Evolutionary conservation across 1,140 invertebrate species (phyloP), one percentile per base, ranked within the genome.

Genomic region (Daktulosphaira vitifoliae): DNA sequence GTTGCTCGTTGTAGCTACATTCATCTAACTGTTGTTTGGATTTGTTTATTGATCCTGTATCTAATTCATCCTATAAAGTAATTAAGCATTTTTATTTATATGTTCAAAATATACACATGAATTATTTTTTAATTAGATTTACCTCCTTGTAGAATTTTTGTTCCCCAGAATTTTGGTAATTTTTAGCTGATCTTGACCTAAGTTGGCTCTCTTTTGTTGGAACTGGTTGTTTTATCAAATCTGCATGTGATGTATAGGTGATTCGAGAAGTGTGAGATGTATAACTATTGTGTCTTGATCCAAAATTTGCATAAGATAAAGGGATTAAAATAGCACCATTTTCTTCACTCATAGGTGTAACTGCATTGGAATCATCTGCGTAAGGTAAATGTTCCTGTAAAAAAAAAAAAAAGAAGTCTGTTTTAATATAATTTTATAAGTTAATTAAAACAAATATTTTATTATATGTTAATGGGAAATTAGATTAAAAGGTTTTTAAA

Each of bases 281-380:
- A 76, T 95, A 96, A 59, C 90, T 92, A 76, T 94, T 90, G 68
- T 91, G 82, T 22, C 71, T 68, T 67, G 65, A 72, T 80, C 84
- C 87, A 75, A 89, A 80, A 77, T 84, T 89, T 67, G 86, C 81
- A 74, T 88, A 88, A 75, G 91, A 91, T 70, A 90, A 84, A 7
- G 91, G 89, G 68, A 95, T 88, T 70, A 94, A 88, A 75, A 94
- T 93, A 69, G 90, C 90, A 69, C 92, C 91, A 75, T 94, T 95
- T 76, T 97, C 93, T 79, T 97, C 95, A 54, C 92, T 96, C 89
- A 96, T 95, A 13, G 95, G 95, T 48, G 94, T 98, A 3, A 96
- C 94, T 52, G 94, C 95, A 73, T 93, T 93, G 49, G 92, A 96
- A 76, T 97, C 94, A 75, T 98, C 95, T 25, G 93, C 94, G 76